These are phyloP conservation scores for Anagyrus pseudococci DNA, from an alignment of 2,888 invertebrate genomes.

Conservation along the genomic window DNA sequence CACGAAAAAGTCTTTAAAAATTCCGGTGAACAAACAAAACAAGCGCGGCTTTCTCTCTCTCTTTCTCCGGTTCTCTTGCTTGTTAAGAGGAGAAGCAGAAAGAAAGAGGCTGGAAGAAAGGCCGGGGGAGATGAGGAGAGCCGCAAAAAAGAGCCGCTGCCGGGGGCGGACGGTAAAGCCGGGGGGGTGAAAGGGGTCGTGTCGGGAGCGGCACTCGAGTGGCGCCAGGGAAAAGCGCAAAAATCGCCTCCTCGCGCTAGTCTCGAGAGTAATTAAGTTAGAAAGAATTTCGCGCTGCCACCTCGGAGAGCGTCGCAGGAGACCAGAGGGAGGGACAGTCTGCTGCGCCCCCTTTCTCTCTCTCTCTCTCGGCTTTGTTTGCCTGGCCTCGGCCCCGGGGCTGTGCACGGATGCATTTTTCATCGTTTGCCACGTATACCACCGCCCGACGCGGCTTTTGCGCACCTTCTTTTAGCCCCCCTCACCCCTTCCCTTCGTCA, in stretches of 20 bases:
- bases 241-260: conserved; percentile 19
- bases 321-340: no score
- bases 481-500: conserved; percentile 33
- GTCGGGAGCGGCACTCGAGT: conserved; percentile 12
- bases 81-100: neutral
- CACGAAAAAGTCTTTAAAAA: conserved; percentile 21
- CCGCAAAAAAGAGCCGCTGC: neutral
- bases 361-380: conserved; percentile 9
- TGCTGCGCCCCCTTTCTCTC: no score
- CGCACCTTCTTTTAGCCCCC: conserved; percentile 16
- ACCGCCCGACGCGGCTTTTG: conserved; percentile 39
- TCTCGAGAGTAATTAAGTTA: conserved; percentile 53
- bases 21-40: conserved; percentile 18
- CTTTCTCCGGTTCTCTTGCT: no score
- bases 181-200: no score
- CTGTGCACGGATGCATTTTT: conserved; percentile 50
- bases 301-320: no score
- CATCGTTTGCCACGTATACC: conserved; percentile 56
- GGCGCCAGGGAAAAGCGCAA: conserved; percentile 29
- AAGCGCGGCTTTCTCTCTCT: no score
- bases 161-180: no score
- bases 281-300: conserved; percentile 50
- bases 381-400: no score
- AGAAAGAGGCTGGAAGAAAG: conserved; percentile 4
- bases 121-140: no score